Evolutionary conservation across 2,888 invertebrate genomes (phyloP), one percentile per base, ranked within the genome.

Genomic region (Synergus gifuensis): DNA sequence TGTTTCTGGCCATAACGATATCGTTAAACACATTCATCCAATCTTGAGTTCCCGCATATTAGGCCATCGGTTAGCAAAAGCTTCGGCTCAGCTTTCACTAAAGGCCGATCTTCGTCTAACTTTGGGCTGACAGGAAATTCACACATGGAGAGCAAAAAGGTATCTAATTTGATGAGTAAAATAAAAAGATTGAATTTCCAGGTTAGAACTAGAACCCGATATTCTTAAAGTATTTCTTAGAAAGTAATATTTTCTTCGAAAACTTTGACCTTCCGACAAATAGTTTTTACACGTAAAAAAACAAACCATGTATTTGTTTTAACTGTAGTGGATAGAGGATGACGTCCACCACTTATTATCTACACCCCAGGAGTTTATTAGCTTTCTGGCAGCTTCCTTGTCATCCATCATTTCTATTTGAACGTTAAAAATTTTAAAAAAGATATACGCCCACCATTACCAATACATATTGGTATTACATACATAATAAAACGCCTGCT

Each of bases 331-430:
- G n/a, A 54, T 54, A 54, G 7, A n/a, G 7, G 54, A 7, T 54
- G n/a, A 54, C n/a, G 54, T 54, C n/a, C 79, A 60, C 60, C 12
- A 60, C 60, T 60, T 60, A 60, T 60, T 60, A 60, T 60, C 60
- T 22, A 60, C 22, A 12, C 11, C 1, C 60, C 22, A 12, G 22
- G 60, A 60, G 60, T 12, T 22, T 18, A 60, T 60, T 11, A 22
- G 60, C 12, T 60, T 60, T 22, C 60, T 60, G 22, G 22, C 2
- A 12, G 12, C 60, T 22, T 22, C 22, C 60, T 22, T 60, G 9
- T 22, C 60, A 60, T 60, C 22, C 12, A 60, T 60, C 18, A 60
- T 11, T 22, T 18, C 12, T 22, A 60, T 60, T 18, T 60, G 22
- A 8, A 60, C 11, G 12, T 11, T 60, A 60, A 54, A 18, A 22